Conservation (phyloP, 2,888 invertebrate species). For the Ischnus inquisitorius region DNA sequence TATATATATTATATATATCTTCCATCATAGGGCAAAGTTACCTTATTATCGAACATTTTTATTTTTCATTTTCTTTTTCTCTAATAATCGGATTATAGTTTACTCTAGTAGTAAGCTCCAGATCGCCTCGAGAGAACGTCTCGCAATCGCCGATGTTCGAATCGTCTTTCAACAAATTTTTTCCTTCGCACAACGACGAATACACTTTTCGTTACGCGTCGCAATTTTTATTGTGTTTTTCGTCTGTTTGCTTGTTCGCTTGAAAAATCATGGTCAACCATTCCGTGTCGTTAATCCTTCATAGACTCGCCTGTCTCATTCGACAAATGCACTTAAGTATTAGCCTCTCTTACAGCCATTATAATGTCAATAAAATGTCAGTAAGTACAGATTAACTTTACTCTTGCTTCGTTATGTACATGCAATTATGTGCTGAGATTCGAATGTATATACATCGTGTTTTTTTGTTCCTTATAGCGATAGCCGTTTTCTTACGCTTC, state of each 20-base stretch:
- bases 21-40: constrained; percentile 16
- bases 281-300: constrained; percentile 26
- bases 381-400: constrained; percentile 76
- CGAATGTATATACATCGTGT: constrained; percentile 67
- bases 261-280: not conserved
- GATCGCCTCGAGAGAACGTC: not conserved
- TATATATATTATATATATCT: constrained; percentile 5
- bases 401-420: constrained; percentile 58
- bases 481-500: constrained; percentile 34
- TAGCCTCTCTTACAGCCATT: constrained; percentile 74
- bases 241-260: not conserved
- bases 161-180: not conserved
- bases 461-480: constrained; percentile 22
- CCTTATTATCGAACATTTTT: constrained; percentile 17
- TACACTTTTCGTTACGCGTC: not conserved
- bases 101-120: not conserved
- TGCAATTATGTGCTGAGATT: constrained; percentile 52
- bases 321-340: constrained; percentile 64
- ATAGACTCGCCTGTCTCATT: not conserved
- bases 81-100: constrained; percentile 6
- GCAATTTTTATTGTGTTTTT: constrained; percentile 5
- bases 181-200: not conserved
- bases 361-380: constrained; percentile 73
- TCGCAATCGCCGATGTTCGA: not conserved
- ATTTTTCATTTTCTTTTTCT: not conserved